Percentiles rank a stretch among this genome's conserved stretches.
These are phyloP conservation scores for Pachypsylla venusta DNA, from an alignment of 1,140 invertebrate species.

Conservation along the genomic window DNA sequence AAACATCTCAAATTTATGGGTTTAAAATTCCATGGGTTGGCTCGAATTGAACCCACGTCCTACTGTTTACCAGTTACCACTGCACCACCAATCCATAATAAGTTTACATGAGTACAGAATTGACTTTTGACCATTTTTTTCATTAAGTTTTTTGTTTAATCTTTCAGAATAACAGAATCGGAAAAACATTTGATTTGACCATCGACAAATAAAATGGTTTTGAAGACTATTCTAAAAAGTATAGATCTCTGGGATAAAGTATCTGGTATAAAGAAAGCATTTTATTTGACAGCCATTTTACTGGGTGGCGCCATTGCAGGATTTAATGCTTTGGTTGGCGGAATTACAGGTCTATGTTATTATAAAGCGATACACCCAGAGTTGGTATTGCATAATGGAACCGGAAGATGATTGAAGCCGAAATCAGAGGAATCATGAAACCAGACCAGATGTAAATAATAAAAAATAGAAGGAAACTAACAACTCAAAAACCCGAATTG, in stretches of 20 bases:
- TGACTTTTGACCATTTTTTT: no score
- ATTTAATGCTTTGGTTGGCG: neutral
- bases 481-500: no score
- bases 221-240: neutral
- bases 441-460: neutral
- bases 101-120: no score
- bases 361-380: neutral
- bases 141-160: no score
- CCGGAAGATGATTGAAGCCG: neutral
- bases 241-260: neutral
- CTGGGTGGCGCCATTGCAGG: neutral
- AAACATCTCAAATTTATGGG: no score
- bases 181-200: no score
- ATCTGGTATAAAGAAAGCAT: neutral
- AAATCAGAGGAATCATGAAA: neutral
- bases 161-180: no score
- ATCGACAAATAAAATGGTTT: no score
- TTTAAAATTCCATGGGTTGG: no score
- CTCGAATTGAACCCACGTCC: no score
- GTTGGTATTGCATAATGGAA: neutral
- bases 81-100: no score
- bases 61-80: no score
- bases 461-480: neutral
- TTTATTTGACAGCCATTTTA: neutral
- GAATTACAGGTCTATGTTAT: neutral